A percentile compares a stretch with the other conserved stretches of the same genome.
phyloP scores from a whole-genome alignment of 2,797 vertebrate species.

The Potorous gilbertii region DNA sequence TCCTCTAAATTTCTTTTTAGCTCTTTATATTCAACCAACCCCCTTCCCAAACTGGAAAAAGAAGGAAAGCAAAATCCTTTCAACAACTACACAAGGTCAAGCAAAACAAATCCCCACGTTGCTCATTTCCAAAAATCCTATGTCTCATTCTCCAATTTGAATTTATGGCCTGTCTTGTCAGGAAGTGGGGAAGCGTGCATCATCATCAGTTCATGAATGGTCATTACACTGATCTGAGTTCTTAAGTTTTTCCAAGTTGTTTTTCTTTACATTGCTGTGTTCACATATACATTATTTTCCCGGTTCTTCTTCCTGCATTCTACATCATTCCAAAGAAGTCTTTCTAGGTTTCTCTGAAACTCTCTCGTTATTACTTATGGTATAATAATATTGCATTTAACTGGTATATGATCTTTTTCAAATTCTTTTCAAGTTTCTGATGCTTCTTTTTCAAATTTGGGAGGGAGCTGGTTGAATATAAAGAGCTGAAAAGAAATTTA shows the following conservation, averaged over 20 bases:
- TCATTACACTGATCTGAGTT: neutral
- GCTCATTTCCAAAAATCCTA: neutral
- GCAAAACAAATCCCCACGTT: neutral
- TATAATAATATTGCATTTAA: constrained; percentile 34
- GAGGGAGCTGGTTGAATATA: no score
- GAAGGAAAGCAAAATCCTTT: neutral
- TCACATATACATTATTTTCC: neutral
- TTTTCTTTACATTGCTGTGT: neutral
- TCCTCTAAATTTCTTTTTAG: neutral
- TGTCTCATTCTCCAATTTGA: neutral
- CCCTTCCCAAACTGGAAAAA: neutral
- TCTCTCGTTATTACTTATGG: neutral
- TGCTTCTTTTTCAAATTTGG: no score
- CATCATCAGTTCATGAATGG: neutral
- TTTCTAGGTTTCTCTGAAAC: neutral
- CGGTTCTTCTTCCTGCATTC: neutral
- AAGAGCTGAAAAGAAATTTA: no score
- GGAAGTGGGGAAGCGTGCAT: neutral
- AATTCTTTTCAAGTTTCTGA: constrained; percentile 22
- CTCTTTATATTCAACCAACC: neutral
- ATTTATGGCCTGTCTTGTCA: neutral
- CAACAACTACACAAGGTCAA: neutral
- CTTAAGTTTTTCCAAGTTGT: neutral
- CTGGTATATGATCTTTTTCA: constrained; percentile 1
- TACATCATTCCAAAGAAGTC: neutral